Conservation (phyloP, 2,797 vertebrate species). For the Eulemur mongoz region DNA sequence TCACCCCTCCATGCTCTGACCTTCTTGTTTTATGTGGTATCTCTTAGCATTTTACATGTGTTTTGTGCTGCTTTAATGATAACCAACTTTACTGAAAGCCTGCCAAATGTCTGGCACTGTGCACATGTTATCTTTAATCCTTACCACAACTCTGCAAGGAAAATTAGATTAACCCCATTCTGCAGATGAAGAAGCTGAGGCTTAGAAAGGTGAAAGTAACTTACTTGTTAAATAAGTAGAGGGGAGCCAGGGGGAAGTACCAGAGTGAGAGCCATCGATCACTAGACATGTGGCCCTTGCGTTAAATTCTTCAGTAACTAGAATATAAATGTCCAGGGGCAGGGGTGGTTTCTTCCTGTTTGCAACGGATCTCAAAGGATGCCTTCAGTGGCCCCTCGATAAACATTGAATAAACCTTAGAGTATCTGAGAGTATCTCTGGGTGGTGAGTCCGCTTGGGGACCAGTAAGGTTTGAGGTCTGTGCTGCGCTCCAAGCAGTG, state of each 20-base stretch:
- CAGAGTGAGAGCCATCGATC: neutral
- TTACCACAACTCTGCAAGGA: slow-evolving; percentile 21
- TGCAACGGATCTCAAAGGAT: neutral
- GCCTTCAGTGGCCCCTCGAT: neutral
- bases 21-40: neutral
- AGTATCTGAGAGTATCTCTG: neutral
- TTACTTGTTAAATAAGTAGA: slow-evolving; percentile 4
- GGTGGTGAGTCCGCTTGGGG: neutral
- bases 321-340: neutral
- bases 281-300: neutral
- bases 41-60: neutral
- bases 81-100: slow-evolving; percentile 29
- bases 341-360: neutral
- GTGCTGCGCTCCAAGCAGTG: rapidly evolving
- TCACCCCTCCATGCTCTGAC: neutral
- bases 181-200: slow-evolving; percentile 55
- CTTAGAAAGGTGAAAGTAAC: slow-evolving; percentile 47
- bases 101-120: slow-evolving; percentile 1
- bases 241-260: neutral
- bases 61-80: slow-evolving; percentile 47
- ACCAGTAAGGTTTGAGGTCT: neutral
- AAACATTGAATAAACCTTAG: neutral
- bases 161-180: slow-evolving; percentile 58
- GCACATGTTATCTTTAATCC: slow-evolving; percentile 24
- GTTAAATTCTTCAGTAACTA: neutral